A percentile compares a stretch with the other conserved stretches of the same genome.
phyloP scores from a whole-genome alignment of 2,888 invertebrate species.

The Hypomecis atomaria region DNA sequence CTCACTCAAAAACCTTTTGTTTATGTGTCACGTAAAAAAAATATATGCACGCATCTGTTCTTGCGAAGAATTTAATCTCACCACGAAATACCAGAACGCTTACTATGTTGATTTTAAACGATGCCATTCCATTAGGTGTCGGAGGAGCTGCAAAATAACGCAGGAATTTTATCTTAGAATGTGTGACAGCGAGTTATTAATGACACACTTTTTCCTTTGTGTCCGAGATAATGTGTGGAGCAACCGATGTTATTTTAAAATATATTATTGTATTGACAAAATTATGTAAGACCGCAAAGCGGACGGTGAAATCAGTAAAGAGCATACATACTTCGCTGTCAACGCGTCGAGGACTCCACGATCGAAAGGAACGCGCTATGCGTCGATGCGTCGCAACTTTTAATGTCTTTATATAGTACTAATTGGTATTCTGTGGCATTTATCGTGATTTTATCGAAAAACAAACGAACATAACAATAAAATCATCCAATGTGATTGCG shows the following conservation, averaged over 20 bases:
- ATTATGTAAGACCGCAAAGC: constrained; percentile 55
- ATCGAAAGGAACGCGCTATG: constrained; percentile 35
- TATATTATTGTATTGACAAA: constrained; percentile 62
- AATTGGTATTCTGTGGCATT: too few relatives aligned
- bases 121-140: constrained; percentile 48
- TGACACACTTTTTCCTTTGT: constrained; percentile 57
- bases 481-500: constrained; percentile 55
- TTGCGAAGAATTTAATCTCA: constrained; percentile 53
- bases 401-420: constrained; percentile 52
- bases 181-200: constrained; percentile 56
- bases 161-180: constrained; percentile 65
- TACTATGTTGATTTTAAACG: constrained; percentile 54
- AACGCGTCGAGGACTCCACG: constrained; percentile 32
- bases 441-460: constrained; percentile 66
- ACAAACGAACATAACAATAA: constrained; percentile 60
- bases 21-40: constrained; percentile 47
- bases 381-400: constrained; percentile 46
- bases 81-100: constrained; percentile 57
- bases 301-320: constrained; percentile 54
- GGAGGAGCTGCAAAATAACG: constrained; percentile 53
- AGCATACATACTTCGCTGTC: constrained; percentile 37
- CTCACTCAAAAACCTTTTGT: constrained; percentile 39
- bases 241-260: constrained; percentile 58
- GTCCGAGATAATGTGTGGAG: constrained; percentile 53
- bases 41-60: constrained; percentile 41